Conservation (phyloP, 2,888 invertebrate species). For the Lacanobia wlatinum region DNA sequence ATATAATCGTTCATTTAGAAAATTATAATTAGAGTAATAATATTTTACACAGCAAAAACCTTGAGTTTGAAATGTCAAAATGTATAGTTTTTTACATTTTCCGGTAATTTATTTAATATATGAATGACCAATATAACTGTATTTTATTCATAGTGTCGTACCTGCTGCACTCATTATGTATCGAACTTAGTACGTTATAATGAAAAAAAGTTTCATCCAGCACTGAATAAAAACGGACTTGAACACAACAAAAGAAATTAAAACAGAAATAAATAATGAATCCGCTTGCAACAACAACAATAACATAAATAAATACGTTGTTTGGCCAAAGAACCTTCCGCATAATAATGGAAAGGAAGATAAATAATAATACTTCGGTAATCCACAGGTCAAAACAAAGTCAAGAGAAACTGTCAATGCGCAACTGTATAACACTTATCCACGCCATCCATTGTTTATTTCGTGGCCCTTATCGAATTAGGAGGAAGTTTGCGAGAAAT, state of each 20-base stretch:
- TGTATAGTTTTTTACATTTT: too few relatives aligned
- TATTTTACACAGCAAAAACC: too few relatives aligned
- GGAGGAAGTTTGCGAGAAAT: slow-evolving; percentile 78
- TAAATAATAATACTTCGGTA: slow-evolving; percentile 36
- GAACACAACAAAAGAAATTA: slow-evolving; percentile 5
- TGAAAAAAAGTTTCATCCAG: background rate
- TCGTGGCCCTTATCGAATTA: slow-evolving; percentile 78
- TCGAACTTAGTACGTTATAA: background rate
- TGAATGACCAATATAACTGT: too few relatives aligned
- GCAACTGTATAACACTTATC: slow-evolving; percentile 65
- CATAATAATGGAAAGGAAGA: slow-evolving; percentile 23
- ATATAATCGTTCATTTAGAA: too few relatives aligned
- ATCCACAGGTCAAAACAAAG: slow-evolving; percentile 58
- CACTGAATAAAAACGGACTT: background rate
- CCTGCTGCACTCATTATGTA: too few relatives aligned
- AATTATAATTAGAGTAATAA: too few relatives aligned
- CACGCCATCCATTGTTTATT: slow-evolving; percentile 75
- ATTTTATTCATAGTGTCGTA: too few relatives aligned
- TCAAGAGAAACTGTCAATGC: slow-evolving; percentile 63
- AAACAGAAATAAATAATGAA: slow-evolving; percentile 26
- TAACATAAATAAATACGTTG: slow-evolving; percentile 10
- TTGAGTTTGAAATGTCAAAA: too few relatives aligned
- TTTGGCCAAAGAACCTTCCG: slow-evolving; percentile 14
- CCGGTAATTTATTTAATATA: too few relatives aligned
- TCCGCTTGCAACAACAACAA: background rate